Conservation (phyloP, 2,797 vertebrate species). For the Sebastes miniatus region DNA sequence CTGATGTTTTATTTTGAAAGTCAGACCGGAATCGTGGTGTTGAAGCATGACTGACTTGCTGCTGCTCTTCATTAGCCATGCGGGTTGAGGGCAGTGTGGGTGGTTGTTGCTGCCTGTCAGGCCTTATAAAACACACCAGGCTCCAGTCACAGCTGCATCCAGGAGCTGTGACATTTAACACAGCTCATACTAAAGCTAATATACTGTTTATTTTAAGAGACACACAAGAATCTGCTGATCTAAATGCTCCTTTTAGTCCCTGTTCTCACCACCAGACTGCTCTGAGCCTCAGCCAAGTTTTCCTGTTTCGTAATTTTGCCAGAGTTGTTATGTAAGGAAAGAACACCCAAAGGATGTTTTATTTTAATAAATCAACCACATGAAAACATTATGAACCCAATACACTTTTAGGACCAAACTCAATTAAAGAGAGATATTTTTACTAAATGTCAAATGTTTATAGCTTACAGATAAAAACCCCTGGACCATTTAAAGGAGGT, state of each 20-base stretch:
- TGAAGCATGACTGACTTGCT: rapidly evolving
- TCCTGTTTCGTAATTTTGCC: constrained; percentile 62
- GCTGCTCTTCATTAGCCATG: constrained; percentile 39
- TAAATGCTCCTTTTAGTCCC: background rate
- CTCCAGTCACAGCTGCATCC: background rate
- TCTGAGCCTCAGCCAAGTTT: constrained; percentile 47
- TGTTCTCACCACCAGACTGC: background rate
- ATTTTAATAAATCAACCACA: background rate
- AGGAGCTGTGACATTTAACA: background rate
- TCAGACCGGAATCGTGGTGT: background rate
- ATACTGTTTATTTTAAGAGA: background rate
- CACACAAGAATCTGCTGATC: rapidly evolving
- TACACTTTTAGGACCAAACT: background rate
- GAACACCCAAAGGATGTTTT: background rate
- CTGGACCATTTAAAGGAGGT: background rate
- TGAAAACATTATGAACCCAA: background rate
- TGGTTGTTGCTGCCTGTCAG: constrained; percentile 24
- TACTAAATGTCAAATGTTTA: background rate
- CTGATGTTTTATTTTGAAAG: constrained; percentile 36
- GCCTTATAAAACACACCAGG: constrained; percentile 50
- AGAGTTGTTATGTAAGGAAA: constrained; percentile 53
- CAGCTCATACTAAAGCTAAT: background rate
- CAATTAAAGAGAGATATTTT: background rate
- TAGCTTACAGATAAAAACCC: rapidly evolving
- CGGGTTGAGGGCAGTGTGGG: constrained; percentile 21